A percentile compares a stretch with the other conserved stretches of the same genome.
These are phyloP conservation scores for Passerculus sandwichensis DNA, from an alignment of 2,797 vertebrate genomes.

Conservation along the genomic window DNA sequence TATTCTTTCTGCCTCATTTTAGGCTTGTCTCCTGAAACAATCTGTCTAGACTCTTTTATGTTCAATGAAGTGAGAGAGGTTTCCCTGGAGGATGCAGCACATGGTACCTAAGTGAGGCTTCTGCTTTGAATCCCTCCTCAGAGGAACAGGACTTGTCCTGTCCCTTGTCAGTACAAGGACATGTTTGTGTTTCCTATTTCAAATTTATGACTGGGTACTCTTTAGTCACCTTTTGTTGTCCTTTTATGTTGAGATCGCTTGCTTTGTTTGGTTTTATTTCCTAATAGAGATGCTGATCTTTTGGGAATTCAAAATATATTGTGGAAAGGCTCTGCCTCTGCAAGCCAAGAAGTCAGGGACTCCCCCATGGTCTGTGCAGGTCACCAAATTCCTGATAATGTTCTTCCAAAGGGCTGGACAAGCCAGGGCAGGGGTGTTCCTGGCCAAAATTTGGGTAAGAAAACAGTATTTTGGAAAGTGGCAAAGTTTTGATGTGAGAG, in stretches of 20 bases:
- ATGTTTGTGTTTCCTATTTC: not conserved
- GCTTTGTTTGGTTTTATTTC: not conserved
- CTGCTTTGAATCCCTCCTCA: not conserved
- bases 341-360: not conserved
- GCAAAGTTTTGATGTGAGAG: no score
- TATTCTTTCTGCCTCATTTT: constrained; percentile 21
- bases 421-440: accelerated
- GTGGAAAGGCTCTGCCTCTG: not conserved
- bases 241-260: not conserved
- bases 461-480: no score
- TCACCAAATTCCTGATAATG: not conserved
- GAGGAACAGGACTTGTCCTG: not conserved
- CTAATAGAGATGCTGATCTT: not conserved
- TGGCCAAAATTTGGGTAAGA: no score
- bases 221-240: not conserved
- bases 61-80: not conserved
- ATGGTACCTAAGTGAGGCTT: not conserved
- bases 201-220: not conserved
- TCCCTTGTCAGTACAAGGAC: not conserved
- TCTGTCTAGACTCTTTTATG: not conserved
- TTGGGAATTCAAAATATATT: not conserved
- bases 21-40: not conserved
- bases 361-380: accelerated
- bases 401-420: not conserved
- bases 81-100: not conserved